Base-by-base conservation (phyloP, 23 tunicate genomes). In the Halocynthia aurantium region DNA sequence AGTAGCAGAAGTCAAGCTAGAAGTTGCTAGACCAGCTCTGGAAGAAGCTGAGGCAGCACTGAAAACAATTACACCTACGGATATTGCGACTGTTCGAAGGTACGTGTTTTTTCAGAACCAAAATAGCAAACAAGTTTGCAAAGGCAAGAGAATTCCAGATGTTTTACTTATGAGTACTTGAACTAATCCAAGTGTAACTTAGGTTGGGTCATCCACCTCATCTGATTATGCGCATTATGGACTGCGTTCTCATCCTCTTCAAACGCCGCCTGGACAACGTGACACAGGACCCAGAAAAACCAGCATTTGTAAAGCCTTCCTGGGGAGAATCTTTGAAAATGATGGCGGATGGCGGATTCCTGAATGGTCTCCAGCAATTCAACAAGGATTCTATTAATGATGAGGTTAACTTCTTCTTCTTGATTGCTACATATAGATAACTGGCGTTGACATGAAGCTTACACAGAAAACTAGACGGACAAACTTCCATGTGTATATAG, bases 301-400 rank as follows among this genome's bases (percentile, higher is more conserved):
- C 85, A 21, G 68, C 80, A 10, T 54, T 76, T 19, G 54, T 86
- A 11, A 86, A 85, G 69, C 91, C 98, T 8, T 92, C 98, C 17
- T 92, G 98, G 98, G 12, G 69, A 8, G 91, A 92, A 55, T 78
- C 98, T 12, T 52, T 86, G 62, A 92, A 92, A 56, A 86, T 92
- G 98, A 92, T 92, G 98, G 86, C 91, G 0, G 98, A 92, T 75
- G 10, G 78, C 8, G 92, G 92, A 53, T 92, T 92, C 66, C 81
- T 92, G 52, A 92, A 86, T 69, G 86, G 83, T 21, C 85, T 92
- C 7, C 98, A 92, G 56, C 78, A 92, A 50, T 92, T 92, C 78
- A 92, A 92, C 83, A 92, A 86, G 63, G 98, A 92, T 66, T 79
- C 98, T 15, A 92, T 92, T 5, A 92, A 78, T 52, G 98, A 92